Evolutionary conservation across 2,797 vertebrate genomes (phyloP).

Genomic region (Glyptemys insculpta): DNA sequence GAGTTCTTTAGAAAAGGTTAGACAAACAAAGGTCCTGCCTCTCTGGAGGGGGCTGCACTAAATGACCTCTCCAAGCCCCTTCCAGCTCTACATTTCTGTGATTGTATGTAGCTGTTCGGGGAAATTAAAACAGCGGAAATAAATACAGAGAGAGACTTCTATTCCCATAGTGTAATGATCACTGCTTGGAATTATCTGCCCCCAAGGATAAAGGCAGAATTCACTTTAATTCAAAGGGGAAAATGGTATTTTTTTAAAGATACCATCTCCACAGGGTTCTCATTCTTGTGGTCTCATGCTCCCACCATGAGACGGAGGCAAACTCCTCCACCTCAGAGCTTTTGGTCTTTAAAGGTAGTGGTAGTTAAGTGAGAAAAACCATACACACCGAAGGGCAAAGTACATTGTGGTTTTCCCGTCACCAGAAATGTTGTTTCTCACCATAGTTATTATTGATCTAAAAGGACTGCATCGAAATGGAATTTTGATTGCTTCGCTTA

Average conservation of each 20-base stretch:
- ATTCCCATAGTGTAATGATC: slow-evolving; percentile 5
- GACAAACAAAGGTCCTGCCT: no score
- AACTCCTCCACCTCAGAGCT: neutral
- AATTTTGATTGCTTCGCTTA: neutral
- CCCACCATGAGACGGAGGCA: neutral
- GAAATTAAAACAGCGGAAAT: slow-evolving; percentile 20
- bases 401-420: neutral
- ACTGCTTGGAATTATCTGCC: slow-evolving; percentile 31
- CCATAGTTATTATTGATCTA: neutral
- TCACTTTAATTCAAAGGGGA: neutral
- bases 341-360: neutral
- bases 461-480: neutral
- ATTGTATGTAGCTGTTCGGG: neutral
- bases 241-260: neutral
- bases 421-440: no score
- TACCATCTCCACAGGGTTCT: neutral
- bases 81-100: no score
- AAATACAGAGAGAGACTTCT: neutral
- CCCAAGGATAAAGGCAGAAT: neutral
- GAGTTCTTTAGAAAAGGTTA: no score
- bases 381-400: neutral
- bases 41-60: no score
- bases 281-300: neutral
- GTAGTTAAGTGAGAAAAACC: neutral
- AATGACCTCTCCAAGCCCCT: no score